Percentiles rank a stretch among this genome's conserved stretches.
phyloP scores from a whole-genome alignment of 1,140 invertebrate genomes.

The Camponotus vicinus region DNA sequence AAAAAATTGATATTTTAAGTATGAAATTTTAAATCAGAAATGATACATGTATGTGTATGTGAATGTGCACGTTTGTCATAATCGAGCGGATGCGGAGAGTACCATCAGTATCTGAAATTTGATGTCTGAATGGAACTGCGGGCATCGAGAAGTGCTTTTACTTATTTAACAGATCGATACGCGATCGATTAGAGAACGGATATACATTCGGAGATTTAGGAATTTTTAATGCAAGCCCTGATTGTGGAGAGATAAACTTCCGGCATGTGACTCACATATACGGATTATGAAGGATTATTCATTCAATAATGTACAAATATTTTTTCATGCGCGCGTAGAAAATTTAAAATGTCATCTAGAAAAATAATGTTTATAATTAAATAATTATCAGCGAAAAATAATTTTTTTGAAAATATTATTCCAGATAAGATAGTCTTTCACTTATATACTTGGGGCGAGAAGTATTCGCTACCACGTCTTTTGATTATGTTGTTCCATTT shows the following conservation, averaged over 20 bases:
- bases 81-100: slow-evolving; percentile 20
- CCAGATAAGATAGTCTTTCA: background rate
- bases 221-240: slow-evolving; percentile 27
- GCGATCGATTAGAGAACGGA: background rate
- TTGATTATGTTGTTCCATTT: slow-evolving; percentile 21
- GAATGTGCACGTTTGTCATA: slow-evolving; percentile 48
- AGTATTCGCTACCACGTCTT: background rate
- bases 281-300: background rate
- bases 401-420: background rate
- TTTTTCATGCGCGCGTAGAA: background rate
- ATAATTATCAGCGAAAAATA: background rate
- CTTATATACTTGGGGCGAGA: background rate
- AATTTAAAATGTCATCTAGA: background rate
- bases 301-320: background rate
- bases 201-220: background rate
- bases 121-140: background rate
- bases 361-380: background rate
- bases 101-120: slow-evolving; percentile 18
- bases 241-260: background rate
- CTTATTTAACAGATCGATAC: background rate
- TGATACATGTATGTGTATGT: background rate
- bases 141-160: slow-evolving; percentile 6
- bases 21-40: background rate
- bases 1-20: background rate
- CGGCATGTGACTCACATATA: background rate